Percentiles rank a stretch among this genome's conserved stretches.
These are phyloP conservation scores for Melitaea athalia DNA, from an alignment of 2,888 invertebrate species.

Conservation along the genomic window DNA sequence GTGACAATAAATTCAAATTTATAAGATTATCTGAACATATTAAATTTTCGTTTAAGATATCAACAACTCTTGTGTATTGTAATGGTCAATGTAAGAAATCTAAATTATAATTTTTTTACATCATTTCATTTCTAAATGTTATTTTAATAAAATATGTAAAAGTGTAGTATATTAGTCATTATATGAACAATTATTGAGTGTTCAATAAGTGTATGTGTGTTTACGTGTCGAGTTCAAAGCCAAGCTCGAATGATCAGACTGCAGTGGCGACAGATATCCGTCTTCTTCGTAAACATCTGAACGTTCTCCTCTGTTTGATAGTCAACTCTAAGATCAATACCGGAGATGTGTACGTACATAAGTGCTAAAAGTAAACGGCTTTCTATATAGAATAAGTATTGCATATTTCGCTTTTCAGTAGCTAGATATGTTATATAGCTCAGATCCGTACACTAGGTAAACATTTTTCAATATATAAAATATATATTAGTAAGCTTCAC, in stretches of 20 bases:
- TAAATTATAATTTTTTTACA: too few species aligned
- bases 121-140: too few species aligned
- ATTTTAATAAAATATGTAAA: too few species aligned
- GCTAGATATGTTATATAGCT: slow-evolving; percentile 14
- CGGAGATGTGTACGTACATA: slow-evolving; percentile 29
- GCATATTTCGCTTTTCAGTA: slow-evolving; percentile 22
- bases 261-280: slow-evolving; percentile 30
- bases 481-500: slow-evolving; percentile 14
- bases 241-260: slow-evolving; percentile 26
- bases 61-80: neutral
- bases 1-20: too few species aligned
- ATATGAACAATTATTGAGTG: slow-evolving; percentile 26
- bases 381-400: slow-evolving; percentile 12
- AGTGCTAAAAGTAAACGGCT: slow-evolving; percentile 24
- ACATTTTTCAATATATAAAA: slow-evolving; percentile 8
- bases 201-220: slow-evolving; percentile 29
- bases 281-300: slow-evolving; percentile 30
- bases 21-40: too few species aligned
- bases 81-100: too few species aligned
- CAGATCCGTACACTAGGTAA: neutral
- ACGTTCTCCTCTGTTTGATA: slow-evolving; percentile 24
- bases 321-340: slow-evolving; percentile 29
- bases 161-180: neutral
- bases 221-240: slow-evolving; percentile 38
- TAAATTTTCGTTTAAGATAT: too few species aligned